Evolutionary conservation across 2,797 vertebrate genomes (phyloP).

Genomic region (Melanotaenia trifasciata): DNA sequence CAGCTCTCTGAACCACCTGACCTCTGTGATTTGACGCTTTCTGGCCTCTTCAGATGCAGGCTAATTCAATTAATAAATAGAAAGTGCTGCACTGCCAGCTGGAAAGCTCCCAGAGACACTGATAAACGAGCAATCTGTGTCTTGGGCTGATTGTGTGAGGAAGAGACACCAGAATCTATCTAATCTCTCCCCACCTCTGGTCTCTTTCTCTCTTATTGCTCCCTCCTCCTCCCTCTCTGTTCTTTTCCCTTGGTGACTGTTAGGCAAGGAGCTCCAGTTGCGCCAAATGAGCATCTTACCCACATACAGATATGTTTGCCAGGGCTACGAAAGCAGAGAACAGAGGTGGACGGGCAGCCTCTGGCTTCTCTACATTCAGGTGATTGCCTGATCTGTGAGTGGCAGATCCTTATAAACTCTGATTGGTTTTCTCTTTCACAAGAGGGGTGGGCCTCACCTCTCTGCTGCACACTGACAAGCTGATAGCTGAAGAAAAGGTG

Average conservation of each 20-base stretch:
- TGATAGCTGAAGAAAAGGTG: conserved; percentile 52
- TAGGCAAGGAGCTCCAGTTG: conserved; percentile 71
- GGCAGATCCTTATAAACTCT: conserved; percentile 52
- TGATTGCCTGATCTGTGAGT: conserved; percentile 64
- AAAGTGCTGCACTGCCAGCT: conserved; percentile 84
- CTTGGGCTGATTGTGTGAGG: conserved; percentile 64
- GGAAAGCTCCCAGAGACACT: conserved; percentile 84
- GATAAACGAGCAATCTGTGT: conserved; percentile 87
- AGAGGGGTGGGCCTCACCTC: conserved; percentile 52
- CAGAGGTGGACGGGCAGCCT: conserved; percentile 49
- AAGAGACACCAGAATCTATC: conserved; percentile 75
- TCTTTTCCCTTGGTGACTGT: conserved; percentile 56
- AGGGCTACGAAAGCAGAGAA: conserved; percentile 37
- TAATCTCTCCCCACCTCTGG: conserved; percentile 47
- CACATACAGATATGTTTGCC: conserved; percentile 71
- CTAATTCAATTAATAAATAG: conserved; percentile 93
- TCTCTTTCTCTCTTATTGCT: conserved; percentile 54
- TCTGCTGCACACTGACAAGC: conserved; percentile 54
- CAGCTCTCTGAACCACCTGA: conserved; percentile 61
- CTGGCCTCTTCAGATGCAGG: conserved; percentile 76
- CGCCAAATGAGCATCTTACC: conserved; percentile 67
- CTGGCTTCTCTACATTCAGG: conserved; percentile 41
- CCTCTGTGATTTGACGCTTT: conserved; percentile 72
- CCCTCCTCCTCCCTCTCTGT: conserved; percentile 50
- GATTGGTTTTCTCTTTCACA: conserved; percentile 63